phyloP scores from a whole-genome alignment of 2,113 vertebrate genomes.

The Gadus chalcogrammus region DNA sequence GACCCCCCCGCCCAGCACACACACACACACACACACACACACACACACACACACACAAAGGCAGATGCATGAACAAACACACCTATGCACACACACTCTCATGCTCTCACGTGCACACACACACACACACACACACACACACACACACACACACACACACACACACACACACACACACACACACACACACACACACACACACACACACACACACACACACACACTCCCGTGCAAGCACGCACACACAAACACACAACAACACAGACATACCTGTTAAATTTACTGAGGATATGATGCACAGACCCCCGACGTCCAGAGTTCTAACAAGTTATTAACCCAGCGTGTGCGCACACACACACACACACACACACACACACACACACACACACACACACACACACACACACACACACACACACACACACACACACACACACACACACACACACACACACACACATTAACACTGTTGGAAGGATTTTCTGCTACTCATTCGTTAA shows the following conservation, averaged over 20 bases:
- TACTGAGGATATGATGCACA: not conserved
- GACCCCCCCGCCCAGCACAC: not conserved
- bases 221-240: conserved; percentile 8
- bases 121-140: conserved; percentile 11
- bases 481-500: conserved; percentile 36
- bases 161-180: not conserved
- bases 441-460: not conserved
- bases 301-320: not conserved
- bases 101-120: conserved; percentile 5
- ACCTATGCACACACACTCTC: not conserved
- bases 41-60: conserved; percentile 3
- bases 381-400: not conserved
- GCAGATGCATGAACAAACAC: not conserved
- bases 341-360: not conserved
- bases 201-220: conserved; percentile 14
- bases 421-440: conserved; percentile 19
- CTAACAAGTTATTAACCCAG: conserved; percentile 1
- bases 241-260: conserved; percentile 3
- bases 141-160: conserved; percentile 10
- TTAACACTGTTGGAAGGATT: conserved; percentile 21
- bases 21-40: not conserved
- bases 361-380: not conserved
- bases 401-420: not conserved
- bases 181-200: not conserved
- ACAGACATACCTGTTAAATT: conserved; percentile 3